phyloP scores from a whole-genome alignment of 2,888 invertebrate species.

The Lasioglossum vierecki region DNA sequence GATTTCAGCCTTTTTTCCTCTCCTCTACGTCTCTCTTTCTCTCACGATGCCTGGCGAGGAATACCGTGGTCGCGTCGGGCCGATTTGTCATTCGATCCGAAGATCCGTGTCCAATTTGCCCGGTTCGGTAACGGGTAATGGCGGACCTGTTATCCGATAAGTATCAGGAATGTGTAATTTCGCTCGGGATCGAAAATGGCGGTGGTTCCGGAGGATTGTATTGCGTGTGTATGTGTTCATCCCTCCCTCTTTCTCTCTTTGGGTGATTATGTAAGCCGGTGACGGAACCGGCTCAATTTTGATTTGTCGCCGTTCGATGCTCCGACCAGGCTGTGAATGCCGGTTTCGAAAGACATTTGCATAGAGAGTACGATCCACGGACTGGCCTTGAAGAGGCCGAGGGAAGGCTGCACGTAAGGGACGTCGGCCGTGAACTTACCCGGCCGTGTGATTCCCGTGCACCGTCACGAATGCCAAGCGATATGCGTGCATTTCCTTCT shows the following conservation, averaged over 20 bases:
- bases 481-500: slow-evolving; percentile 63
- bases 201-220: background rate
- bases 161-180: slow-evolving; percentile 52
- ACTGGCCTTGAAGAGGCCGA: slow-evolving; percentile 69
- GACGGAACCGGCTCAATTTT: slow-evolving; percentile 61
- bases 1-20: background rate
- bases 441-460: slow-evolving; percentile 51
- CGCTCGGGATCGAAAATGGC: slow-evolving; percentile 8
- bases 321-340: slow-evolving; percentile 28
- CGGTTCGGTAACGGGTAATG: slow-evolving; percentile 39
- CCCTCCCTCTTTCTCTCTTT: background rate
- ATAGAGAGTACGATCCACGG: slow-evolving; percentile 69
- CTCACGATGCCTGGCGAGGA: background rate
- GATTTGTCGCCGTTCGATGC: slow-evolving; percentile 45
- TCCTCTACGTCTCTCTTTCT: background rate
- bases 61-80: background rate
- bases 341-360: slow-evolving; percentile 58
- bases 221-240: background rate
- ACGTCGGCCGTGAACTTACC: slow-evolving; percentile 80
- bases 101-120: slow-evolving; percentile 31
- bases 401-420: slow-evolving; percentile 70
- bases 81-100: slow-evolving; percentile 9
- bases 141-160: slow-evolving; percentile 32
- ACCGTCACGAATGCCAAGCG: slow-evolving; percentile 52
- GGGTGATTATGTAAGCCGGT: slow-evolving; percentile 59